These are phyloP conservation scores for Neosalanx taihuensis DNA, from an alignment of 2,797 vertebrate species.

Conservation along the genomic window DNA sequence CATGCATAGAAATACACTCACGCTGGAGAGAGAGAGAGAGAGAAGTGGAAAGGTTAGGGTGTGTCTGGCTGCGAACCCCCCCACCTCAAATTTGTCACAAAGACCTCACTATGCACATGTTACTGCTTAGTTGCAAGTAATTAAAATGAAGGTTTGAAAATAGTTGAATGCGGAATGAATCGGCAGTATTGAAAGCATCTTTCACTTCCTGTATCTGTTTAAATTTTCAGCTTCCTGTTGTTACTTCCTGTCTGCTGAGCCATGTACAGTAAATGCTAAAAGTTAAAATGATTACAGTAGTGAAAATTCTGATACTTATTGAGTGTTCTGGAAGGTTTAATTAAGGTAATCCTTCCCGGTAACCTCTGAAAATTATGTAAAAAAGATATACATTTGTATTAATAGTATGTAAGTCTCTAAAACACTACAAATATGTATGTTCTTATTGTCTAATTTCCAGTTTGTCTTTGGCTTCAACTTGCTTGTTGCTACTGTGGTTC, in stretches of 20 bases:
- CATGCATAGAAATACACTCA: conserved; percentile 75
- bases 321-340: too few species aligned
- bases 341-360: too few species aligned
- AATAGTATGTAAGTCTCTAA: too few species aligned
- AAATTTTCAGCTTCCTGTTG: background rate
- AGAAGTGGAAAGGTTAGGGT: background rate
- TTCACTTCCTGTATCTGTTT: background rate
- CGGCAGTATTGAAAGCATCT: background rate
- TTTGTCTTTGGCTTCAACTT: background rate
- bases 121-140: background rate
- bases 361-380: too few species aligned
- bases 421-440: too few species aligned
- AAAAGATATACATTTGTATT: too few species aligned
- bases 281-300: too few species aligned
- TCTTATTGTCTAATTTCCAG: too few species aligned
- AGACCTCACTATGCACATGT: background rate
- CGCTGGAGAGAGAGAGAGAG: conserved; percentile 44
- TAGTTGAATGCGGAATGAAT: background rate
- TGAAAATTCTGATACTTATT: too few species aligned
- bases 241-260: background rate
- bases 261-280: background rate
- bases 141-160: background rate
- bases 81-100: background rate
- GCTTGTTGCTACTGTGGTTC: background rate
- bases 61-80: background rate